These are phyloP conservation scores for Sphaerodactylus townsendi DNA, from an alignment of 2,113 vertebrate species.

Conservation along the genomic window DNA sequence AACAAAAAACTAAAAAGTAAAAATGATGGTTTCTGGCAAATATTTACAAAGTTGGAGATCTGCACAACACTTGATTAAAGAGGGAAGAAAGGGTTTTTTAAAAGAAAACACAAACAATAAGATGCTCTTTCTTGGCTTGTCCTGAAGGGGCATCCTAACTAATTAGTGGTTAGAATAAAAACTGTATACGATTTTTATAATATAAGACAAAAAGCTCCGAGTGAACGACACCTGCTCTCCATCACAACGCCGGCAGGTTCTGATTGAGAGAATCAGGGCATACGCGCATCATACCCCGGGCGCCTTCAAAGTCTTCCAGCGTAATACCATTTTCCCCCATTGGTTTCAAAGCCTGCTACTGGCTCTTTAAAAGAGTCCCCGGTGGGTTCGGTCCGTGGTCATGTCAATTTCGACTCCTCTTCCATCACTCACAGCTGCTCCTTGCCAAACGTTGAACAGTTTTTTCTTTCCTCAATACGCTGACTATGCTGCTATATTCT, in stretches of 20 bases:
- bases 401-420: conserved; percentile 67
- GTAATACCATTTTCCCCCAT: conserved; percentile 76
- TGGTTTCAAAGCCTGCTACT: conserved; percentile 71
- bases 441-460: conserved; percentile 74
- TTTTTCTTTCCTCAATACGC: conserved; percentile 54
- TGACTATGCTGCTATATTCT: conserved; percentile 81
- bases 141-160: conserved; percentile 84
- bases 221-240: conserved; percentile 75
- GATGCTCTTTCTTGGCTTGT: conserved; percentile 76
- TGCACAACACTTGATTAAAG: conserved; percentile 82
- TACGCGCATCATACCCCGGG: conserved; percentile 70
- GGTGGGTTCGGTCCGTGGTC: conserved; percentile 63
- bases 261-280: conserved; percentile 75
- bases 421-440: conserved; percentile 72
- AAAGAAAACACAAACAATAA: conserved; percentile 50
- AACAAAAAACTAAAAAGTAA: conserved; percentile 73
- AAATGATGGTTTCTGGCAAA: conserved; percentile 73
- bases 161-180: conserved; percentile 88
- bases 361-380: conserved; percentile 75
- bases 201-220: conserved; percentile 83
- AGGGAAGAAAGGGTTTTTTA: conserved; percentile 64
- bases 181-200: conserved; percentile 84
- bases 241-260: conserved; percentile 76
- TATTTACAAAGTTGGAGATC: conserved; percentile 84
- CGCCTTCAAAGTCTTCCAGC: conserved; percentile 80